Evolutionary conservation across 2,888 invertebrate genomes (phyloP).

Genomic region (Drosophila merina): DNA sequence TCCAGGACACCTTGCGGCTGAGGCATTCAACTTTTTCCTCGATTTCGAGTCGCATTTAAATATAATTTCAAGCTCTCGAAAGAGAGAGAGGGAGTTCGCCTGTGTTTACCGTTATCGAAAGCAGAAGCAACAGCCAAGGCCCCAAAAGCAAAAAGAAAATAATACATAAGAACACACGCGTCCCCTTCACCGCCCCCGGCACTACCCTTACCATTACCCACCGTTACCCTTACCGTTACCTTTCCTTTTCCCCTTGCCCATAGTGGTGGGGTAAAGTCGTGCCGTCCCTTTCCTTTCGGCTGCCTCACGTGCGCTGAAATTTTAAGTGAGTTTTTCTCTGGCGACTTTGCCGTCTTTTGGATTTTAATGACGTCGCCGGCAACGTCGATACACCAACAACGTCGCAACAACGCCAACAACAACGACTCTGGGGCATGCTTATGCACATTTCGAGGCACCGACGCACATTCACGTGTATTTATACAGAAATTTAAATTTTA

Average conservation of each 20-base stretch:
- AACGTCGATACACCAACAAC: conserved; percentile 4
- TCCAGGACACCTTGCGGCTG: neutral
- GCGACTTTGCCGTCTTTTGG: conserved; percentile 65
- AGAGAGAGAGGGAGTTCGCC: conserved; percentile 12
- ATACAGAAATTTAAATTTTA: conserved; percentile 78
- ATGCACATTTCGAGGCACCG: conserved; percentile 62
- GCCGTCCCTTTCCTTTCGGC: conserved; percentile 27
- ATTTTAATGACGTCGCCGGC: conserved; percentile 70
- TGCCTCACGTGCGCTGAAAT: conserved; percentile 73
- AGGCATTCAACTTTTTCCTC: neutral
- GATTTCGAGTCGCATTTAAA: conserved; percentile 51
- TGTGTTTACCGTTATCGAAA: conserved; percentile 39
- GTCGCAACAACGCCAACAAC: conserved; percentile 6
- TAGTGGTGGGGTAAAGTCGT: conserved; percentile 3
- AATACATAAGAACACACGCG: conserved; percentile 42
- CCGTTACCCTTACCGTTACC: neutral
- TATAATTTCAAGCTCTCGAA: conserved; percentile 38
- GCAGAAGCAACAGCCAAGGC: conserved; percentile 20
- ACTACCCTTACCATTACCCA: neutral
- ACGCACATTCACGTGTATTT: conserved; percentile 60
- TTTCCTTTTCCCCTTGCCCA: conserved; percentile 1
- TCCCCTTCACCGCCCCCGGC: conserved; percentile 2
- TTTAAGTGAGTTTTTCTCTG: conserved; percentile 75
- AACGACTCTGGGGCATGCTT: conserved; percentile 73
- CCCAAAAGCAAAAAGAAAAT: conserved; percentile 25